Base-by-base conservation (phyloP, 2,888 invertebrate genomes). In the Dioctria linearis region DNA sequence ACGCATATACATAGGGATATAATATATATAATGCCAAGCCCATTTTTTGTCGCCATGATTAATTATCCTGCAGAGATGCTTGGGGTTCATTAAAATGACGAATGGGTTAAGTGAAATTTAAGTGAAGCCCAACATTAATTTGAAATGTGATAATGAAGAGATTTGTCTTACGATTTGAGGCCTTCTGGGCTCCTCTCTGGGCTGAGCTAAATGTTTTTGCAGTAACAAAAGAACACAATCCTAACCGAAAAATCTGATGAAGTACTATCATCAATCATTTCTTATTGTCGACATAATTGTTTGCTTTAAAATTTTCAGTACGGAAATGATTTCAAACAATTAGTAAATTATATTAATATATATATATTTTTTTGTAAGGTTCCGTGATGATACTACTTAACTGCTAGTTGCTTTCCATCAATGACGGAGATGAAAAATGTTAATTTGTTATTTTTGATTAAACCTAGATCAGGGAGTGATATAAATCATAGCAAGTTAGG, bases 31-130 rank as follows among this genome's bases (percentile, higher is more conserved):
- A 61, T 8, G 25, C 25, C 37, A 25, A 61, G 9, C 9, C 8
- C 9, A 42, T 46, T 25, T 43, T 46, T 46, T 49, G 46, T 54
- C 57, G 46, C 67, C 4, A 59, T 80, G 65, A 75, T 73, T 66
- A 78, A 78, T 78, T 66, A 66, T 65, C n/a, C 37, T n/a, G 71
- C 49, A 9, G 69, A 61, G 51, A 54, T 67, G 76, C 49, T 57
- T 39, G n/a, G 57, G 66, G 66, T 80, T 80, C 75, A 80, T 80
- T 80, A 80, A 76, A 67, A 76, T 80, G 80, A 80, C 80, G 76
- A 76, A 80, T 80, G 61, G 76, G 80, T 67, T 76, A 76, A 67
- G 59, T 67, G 79, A 79, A 79, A 73, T 73, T 73, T 39, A 54
- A 73, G 57, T 73, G 73, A 57, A 49, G 42, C 51, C 65, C 54